Conservation (phyloP, 2,797 vertebrate species). For the Cygnus olor region DNA sequence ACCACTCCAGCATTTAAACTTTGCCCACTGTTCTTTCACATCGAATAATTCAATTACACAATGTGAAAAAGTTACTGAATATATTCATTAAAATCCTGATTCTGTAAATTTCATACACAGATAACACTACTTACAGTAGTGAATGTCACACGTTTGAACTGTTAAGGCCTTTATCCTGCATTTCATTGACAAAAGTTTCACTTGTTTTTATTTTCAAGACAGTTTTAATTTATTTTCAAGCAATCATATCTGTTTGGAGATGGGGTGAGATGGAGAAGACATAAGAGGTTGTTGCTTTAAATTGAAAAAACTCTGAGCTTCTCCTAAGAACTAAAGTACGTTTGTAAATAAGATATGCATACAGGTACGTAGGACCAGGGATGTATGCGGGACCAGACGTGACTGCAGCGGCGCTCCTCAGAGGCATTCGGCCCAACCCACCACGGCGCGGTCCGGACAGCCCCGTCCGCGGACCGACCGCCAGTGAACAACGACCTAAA, state of each 20-base stretch:
- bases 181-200: neutral
- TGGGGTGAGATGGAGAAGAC: rapidly evolving
- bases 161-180: neutral
- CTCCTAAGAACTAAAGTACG: neutral
- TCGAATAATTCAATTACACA: neutral
- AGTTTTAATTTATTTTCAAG: neutral
- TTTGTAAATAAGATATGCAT: neutral
- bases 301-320: rapidly evolving
- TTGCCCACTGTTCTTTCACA: neutral
- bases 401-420: too few species aligned
- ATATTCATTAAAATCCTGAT: neutral
- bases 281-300: neutral
- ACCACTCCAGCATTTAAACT: neutral
- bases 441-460: neutral
- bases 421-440: too few species aligned
- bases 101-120: neutral
- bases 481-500: neutral
- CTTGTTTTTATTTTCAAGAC: neutral
- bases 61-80: neutral
- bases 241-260: neutral
- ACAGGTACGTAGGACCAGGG: neutral
- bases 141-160: neutral
- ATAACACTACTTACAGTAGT: neutral
- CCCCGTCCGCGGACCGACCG: neutral
- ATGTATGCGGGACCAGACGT: too few species aligned